Percentiles rank a stretch among this genome's conserved stretches.
Evolutionary conservation across 64 coral and sea anemone genomes (phyloP).

Genomic region (Orbicella faveolata): DNA sequence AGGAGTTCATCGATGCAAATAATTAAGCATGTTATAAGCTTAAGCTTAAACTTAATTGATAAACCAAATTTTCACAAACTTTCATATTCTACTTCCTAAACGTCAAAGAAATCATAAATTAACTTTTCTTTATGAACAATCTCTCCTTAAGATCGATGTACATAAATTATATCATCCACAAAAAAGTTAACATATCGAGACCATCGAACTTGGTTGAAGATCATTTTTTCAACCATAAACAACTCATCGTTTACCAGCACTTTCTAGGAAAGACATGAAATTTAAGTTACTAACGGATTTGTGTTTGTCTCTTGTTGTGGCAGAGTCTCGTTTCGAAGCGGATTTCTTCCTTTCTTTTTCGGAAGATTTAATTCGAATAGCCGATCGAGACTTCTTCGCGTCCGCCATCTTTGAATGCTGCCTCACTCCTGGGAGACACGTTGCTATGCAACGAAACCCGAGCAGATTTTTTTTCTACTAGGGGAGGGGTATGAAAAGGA

Average conservation of each 20-base stretch:
- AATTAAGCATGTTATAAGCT: no score
- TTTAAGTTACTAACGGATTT: conserved; percentile 17
- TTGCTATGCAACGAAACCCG: conserved; percentile 58
- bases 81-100: no score
- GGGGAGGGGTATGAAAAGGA: not conserved
- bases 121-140: no score
- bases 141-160: no score
- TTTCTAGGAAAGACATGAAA: not conserved
- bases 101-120: no score
- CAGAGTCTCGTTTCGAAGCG: conserved; percentile 38
- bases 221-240: not conserved
- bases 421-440: not conserved
- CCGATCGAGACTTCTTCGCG: conserved; percentile 61
- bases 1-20: no score
- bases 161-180: not conserved
- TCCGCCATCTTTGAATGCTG: conserved; percentile 60
- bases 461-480: no score
- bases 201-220: not conserved
- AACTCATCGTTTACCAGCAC: not conserved
- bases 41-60: no score
- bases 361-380: conserved; percentile 65
- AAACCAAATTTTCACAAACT: no score
- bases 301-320: not conserved
- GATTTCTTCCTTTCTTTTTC: conserved; percentile 62
- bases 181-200: not conserved